These are phyloP conservation scores for Aldrovandia affinis DNA, from an alignment of 2,797 vertebrate species.

Conservation along the genomic window DNA sequence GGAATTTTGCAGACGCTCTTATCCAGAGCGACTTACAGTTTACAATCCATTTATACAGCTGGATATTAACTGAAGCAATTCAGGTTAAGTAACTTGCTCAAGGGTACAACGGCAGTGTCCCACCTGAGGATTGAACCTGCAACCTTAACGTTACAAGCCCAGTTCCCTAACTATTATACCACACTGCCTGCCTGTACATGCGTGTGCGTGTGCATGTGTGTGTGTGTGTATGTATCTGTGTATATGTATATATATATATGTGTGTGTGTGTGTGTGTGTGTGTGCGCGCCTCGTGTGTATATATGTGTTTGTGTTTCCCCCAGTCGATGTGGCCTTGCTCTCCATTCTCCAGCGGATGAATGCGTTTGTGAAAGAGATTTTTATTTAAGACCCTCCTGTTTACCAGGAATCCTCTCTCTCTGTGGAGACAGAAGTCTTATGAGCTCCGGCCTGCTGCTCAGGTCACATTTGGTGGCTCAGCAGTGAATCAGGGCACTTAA, in stretches of 20 bases:
- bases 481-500: slow-evolving; percentile 9
- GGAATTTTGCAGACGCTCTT: too few relatives aligned
- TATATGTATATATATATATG: neutral
- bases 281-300: neutral
- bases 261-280: neutral
- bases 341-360: neutral
- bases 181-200: too few relatives aligned
- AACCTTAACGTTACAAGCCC: too few relatives aligned
- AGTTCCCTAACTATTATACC: too few relatives aligned
- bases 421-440: slow-evolving; percentile 20
- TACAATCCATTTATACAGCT: too few relatives aligned
- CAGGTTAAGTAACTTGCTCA: too few relatives aligned
- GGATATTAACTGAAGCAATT: too few relatives aligned
- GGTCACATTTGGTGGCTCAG: neutral
- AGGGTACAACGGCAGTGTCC: too few relatives aligned
- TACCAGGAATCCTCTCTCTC: neutral
- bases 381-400: slow-evolving; percentile 12
- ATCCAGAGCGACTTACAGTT: too few relatives aligned
- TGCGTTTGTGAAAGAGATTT: slow-evolving; percentile 8
- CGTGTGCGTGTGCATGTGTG: neutral
- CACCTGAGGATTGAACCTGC: too few relatives aligned
- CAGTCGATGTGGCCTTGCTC: slow-evolving; percentile 12
- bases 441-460: neutral
- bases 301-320: neutral
- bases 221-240: neutral